Evolutionary conservation across 2,113 vertebrate species (phyloP).

Genomic region (Sciurus niger): DNA sequence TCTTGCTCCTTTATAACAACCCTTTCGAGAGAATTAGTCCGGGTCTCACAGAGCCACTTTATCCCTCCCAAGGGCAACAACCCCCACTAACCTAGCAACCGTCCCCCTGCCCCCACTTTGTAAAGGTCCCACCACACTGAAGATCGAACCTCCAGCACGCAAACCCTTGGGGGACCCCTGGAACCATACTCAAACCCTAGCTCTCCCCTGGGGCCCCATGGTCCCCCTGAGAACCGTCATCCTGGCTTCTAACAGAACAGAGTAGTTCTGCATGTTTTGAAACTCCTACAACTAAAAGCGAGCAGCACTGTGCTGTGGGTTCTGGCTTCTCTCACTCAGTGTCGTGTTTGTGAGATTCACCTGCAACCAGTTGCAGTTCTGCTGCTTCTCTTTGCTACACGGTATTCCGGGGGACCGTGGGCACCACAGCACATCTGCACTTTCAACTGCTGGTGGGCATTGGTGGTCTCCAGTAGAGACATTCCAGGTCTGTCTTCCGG

Average conservation of each 20-base stretch:
- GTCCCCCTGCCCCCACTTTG: neutral
- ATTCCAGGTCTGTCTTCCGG: neutral
- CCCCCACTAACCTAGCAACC: neutral
- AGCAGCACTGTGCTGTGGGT: neutral
- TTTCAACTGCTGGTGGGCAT: neutral
- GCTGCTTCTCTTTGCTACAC: fast-evolving
- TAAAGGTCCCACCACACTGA: neutral
- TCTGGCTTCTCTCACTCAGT: neutral
- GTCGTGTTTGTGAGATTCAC: neutral
- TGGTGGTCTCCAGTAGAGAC: neutral
- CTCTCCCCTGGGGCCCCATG: neutral
- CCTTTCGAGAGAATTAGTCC: neutral
- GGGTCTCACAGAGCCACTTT: neutral
- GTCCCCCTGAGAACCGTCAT: neutral
- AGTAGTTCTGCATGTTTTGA: neutral
- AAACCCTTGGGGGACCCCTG: neutral
- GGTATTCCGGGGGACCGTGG: fast-evolving
- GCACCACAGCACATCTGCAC: fast-evolving
- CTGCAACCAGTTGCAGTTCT: too few relatives aligned
- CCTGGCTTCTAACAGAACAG: neutral
- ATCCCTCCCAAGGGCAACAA: neutral
- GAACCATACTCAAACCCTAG: neutral
- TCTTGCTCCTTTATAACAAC: neutral
- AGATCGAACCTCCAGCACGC: neutral
- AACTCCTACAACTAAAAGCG: neutral